A percentile compares a stretch with the other conserved stretches of the same genome.
phyloP scores from a whole-genome alignment of 1,140 invertebrate genomes.

The Zaprionus camerounensis region DNA sequence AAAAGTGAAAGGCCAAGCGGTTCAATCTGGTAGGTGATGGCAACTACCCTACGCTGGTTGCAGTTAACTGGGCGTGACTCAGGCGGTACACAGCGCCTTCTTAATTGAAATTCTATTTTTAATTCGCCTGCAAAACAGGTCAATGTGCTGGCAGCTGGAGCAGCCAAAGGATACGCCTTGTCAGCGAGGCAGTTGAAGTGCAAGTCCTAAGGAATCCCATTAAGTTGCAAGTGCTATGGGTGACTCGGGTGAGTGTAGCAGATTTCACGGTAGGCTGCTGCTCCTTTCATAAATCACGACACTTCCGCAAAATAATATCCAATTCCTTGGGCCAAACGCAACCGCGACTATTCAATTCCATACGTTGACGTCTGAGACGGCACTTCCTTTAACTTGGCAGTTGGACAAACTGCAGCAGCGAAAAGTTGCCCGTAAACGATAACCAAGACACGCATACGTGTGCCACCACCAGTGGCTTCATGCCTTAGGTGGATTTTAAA shows the following conservation, averaged over 20 bases:
- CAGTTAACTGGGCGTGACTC: constrained; percentile 18
- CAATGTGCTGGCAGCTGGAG: constrained; percentile 51
- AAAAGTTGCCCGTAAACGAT: constrained; percentile 57
- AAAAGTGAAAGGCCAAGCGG: constrained; percentile 68
- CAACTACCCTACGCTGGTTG: not conserved
- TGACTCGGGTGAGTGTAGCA: constrained; percentile 63
- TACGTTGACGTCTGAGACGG: constrained; percentile 66
- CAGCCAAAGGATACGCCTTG: constrained; percentile 37
- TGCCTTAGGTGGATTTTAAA: constrained; percentile 53
- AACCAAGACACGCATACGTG: constrained; percentile 68
- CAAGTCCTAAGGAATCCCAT: constrained; percentile 31
- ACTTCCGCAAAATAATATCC: constrained; percentile 15
- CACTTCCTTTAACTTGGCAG: constrained; percentile 41
- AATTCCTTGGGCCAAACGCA: constrained; percentile 50
- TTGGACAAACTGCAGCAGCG: constrained; percentile 47
- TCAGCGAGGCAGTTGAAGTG: constrained; percentile 28
- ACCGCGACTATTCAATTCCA: constrained; percentile 79
- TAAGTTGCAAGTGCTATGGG: constrained; percentile 49
- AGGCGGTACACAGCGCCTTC: constrained; percentile 3
- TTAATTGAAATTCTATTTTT: constrained; percentile 79
- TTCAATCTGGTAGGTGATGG: constrained; percentile 11
- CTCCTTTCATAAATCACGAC: constrained; percentile 55
- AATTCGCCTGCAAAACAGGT: constrained; percentile 49
- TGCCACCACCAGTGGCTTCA: constrained; percentile 3
- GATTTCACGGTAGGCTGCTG: constrained; percentile 2